Evolutionary conservation across 2,113 vertebrate genomes (phyloP), one percentile per base, ranked within the genome.

Genomic region (Equus quagga): DNA sequence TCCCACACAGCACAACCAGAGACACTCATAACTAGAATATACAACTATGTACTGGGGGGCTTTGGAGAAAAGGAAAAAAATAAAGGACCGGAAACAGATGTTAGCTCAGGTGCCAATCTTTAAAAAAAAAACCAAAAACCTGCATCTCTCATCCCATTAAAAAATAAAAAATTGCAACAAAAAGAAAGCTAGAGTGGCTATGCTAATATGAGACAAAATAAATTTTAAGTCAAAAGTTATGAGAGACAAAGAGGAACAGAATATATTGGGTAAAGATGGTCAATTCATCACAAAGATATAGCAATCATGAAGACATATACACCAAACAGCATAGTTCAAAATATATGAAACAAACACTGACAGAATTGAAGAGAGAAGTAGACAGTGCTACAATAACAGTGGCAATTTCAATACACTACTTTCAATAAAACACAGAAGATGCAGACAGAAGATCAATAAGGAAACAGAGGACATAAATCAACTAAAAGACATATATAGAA

Each of bases 341-440:
- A 83, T 60, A 72, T 4, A 46, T 62, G 26, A 78, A 89, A 70
- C 14, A 72, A 67, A 60, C 5, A 33, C 8, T 69, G 21, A 85
- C 5, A 83, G 19, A 86, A 72, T 3, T 60, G 23, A 82, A 90
- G 21, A 10, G 23, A 82, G 58, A 88, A 75, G 91, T 6, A 92
- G 41, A 51, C 31, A 78, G 23, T 80, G 46, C n/a, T 87, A 75
- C 7, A 33, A 72, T 72, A 56, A 93, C 3, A 92, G 56, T 49
- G 23, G 51, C 10, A 2, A 88, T 72, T 88, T 88, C 19, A 80
- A 80, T 62, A 94, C 4, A 80, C 49, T 4, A 36, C 15, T 49
- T 82, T n/a, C 14, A 24, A 70, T 60, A 91, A 87, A 94, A 82
- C 41, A 93, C 11, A 89, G 64, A 88, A 28, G 19, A 91, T 67